Conservation (phyloP, 2,113 vertebrate genomes). For the Tachysurus fulvidraco region DNA sequence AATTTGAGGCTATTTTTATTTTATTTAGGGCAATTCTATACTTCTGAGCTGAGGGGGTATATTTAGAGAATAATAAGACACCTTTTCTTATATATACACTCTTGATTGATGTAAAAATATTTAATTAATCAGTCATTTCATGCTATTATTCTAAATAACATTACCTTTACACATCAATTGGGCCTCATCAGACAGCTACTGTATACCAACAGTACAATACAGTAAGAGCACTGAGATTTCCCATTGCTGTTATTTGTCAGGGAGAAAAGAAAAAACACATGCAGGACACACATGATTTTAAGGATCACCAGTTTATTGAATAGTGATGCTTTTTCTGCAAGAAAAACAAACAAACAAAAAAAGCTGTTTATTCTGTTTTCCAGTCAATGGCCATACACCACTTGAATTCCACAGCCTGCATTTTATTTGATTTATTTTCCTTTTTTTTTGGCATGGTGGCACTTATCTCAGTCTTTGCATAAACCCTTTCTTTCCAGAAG, state of each 20-base stretch:
- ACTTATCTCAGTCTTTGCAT: slow-evolving; percentile 31
- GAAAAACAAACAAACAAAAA: not conserved
- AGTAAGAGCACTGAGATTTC: not conserved
- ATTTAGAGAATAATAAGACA: not conserved
- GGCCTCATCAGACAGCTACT: not conserved
- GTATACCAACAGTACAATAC: not conserved
- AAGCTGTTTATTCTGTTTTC: not conserved
- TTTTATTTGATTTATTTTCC: too few relatives aligned
- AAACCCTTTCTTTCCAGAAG: slow-evolving; percentile 9
- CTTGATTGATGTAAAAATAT: too few relatives aligned
- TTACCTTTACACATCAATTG: not conserved
- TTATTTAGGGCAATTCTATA: not conserved
- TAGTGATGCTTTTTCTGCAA: not conserved
- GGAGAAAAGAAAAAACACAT: not conserved
- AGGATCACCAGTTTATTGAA: not conserved
- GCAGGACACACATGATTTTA: not conserved
- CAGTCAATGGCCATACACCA: not conserved
- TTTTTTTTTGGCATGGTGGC: slow-evolving; percentile 4
- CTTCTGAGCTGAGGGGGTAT: not conserved
- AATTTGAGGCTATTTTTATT: not conserved
- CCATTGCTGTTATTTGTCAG: not conserved
- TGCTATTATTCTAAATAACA: not conserved
- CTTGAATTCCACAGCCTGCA: not conserved
- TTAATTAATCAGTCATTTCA: not conserved
- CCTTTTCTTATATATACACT: not conserved